Evolutionary conservation across 2,888 invertebrate genomes (phyloP).

Genomic region (Synanthedon myopaeformis): DNA sequence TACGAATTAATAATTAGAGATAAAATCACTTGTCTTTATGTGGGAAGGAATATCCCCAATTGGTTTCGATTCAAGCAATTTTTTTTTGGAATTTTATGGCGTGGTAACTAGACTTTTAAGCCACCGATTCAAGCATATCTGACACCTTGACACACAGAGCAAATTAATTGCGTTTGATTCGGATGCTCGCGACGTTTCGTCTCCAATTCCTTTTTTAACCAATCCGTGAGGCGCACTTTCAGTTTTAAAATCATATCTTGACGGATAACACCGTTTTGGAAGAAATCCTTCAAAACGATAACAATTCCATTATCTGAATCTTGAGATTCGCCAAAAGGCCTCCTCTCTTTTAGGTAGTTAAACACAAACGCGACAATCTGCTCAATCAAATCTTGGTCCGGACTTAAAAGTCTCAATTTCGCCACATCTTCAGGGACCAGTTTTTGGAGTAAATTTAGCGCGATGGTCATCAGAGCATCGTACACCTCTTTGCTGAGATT

Average conservation of each 20-base stretch:
- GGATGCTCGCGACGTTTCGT: slow-evolving; percentile 27
- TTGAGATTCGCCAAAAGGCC: slow-evolving; percentile 41
- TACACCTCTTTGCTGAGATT: slow-evolving; percentile 48
- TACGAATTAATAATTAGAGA: no score
- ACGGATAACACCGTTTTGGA: slow-evolving; percentile 49
- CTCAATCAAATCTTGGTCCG: slow-evolving; percentile 50
- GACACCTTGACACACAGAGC: slow-evolving; percentile 39
- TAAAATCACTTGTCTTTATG: not conserved
- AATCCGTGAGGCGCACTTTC: slow-evolving; percentile 35
- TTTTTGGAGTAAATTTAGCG: slow-evolving; percentile 42
- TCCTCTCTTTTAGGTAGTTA: slow-evolving; percentile 46
- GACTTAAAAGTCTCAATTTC: slow-evolving; percentile 38
- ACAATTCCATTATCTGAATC: slow-evolving; percentile 45
- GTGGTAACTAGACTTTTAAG: slow-evolving; percentile 1
- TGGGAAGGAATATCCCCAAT: not conserved
- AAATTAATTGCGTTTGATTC: slow-evolving; percentile 36
- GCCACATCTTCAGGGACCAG: slow-evolving; percentile 48
- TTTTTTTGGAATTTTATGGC: not conserved
- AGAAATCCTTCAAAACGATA: slow-evolving; percentile 48
- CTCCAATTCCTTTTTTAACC: slow-evolving; percentile 35
- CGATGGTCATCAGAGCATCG: slow-evolving; percentile 47
- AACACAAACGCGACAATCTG: slow-evolving; percentile 56
- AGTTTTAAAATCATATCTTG: slow-evolving; percentile 42
- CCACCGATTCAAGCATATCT: slow-evolving; percentile 22
- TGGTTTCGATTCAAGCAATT: slow-evolving; percentile 13